Base-by-base conservation (phyloP, 2,797 vertebrate species). In the Eupleurogrammus muticus region DNA sequence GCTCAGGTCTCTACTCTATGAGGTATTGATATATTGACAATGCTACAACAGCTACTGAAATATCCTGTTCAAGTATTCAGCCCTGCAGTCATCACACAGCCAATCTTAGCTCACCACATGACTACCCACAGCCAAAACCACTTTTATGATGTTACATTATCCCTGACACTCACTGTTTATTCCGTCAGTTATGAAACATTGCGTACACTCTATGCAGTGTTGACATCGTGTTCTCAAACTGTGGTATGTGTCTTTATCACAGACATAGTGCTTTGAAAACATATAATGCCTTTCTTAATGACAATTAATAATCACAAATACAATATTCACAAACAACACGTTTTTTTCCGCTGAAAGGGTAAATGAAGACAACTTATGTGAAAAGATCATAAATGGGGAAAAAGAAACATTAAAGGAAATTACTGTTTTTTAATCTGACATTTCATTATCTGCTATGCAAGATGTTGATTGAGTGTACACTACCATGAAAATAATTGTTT, bases 11-110 rank as follows among this genome's bases (percentile, higher is more conserved):
- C 92, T 90, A 92, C 92, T 92, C 90, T 89, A 87, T 90, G 85
- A 90, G 88, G 85, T 93, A 95, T 95, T 94, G 94, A 95, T 90
- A 76, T 94, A 95, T 95, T 89, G 94, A 95, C 92, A 90, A 84
- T 84, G 83, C 92, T 91, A 91, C 92, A 94, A 94, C 88, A 84
- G 88, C 90, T 80, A 80, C 90, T 92, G 87, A 94, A 93, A 94
- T 92, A 93, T 93, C 92, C 93, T 93, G 93, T 90, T 95, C 92
- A 94, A 94, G 93, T 92, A 94, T 94, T 95, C 92, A 94, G 92
- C 91, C 92, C 89, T 82, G 83, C 80, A 92, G 93, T 92, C 92
- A 92, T 89, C 80, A 87, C 86, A 85, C 87, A 89, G 86, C 85
- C 84, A 87, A 87, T 90, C 87, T 89, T 73, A 87, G 86, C 89